Conservation (phyloP, 2,888 invertebrate species). For the Tenthredo distinguenda region DNA sequence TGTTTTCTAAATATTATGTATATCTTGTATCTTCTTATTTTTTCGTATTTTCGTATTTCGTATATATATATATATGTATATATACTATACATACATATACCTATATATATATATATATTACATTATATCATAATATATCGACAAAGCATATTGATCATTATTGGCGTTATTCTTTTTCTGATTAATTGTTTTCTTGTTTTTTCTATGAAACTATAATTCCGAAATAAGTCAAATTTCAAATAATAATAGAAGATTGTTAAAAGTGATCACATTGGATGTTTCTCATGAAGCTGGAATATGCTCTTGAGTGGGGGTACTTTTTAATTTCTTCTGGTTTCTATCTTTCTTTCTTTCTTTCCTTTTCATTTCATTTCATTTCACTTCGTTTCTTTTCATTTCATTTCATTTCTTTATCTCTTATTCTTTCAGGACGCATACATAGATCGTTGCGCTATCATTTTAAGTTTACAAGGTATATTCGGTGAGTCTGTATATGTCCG, state of each 20-base stretch:
- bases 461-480: background rate
- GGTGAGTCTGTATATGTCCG: background rate
- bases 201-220: background rate
- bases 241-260: background rate
- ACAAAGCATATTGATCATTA: background rate
- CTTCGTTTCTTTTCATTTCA: background rate
- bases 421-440: background rate
- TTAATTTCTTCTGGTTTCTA: background rate
- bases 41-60: background rate
- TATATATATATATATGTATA: background rate
- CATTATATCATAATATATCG: background rate
- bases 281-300: background rate
- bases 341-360: background rate
- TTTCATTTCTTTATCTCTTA: background rate
- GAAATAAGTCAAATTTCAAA: background rate
- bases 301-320: conserved; percentile 18
- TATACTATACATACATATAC: background rate
- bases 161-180: background rate
- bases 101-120: background rate
- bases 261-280: conserved; percentile 39
- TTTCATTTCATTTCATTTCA: background rate
- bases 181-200: background rate
- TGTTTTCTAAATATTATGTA: background rate
- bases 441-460: background rate
- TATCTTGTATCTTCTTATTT: background rate